A percentile compares a stretch with the other conserved stretches of the same genome.
Conservation (phyloP, 2,888 invertebrate genomes). For the Aromia moschata region DNA sequence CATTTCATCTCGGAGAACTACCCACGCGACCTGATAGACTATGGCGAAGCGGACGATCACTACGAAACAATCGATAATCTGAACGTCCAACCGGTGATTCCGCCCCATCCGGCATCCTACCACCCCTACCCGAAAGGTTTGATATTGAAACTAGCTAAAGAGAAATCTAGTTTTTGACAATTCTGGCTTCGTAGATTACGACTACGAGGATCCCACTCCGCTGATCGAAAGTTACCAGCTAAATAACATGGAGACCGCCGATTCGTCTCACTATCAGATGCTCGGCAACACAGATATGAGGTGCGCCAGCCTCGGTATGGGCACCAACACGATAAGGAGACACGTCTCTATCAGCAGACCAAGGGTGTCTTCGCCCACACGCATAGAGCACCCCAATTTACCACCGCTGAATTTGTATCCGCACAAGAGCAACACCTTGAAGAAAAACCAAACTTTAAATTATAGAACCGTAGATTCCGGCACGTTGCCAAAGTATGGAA, state of each 20-base stretch:
- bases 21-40: constrained; percentile 66
- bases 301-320: constrained; percentile 63
- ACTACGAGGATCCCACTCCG: constrained; percentile 82
- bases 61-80: constrained; percentile 74
- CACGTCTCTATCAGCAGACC: constrained; percentile 65
- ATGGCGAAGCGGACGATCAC: constrained; percentile 70
- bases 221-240: constrained; percentile 77
- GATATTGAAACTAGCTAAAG: constrained; percentile 36
- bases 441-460: constrained; percentile 48
- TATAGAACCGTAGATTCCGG: constrained; percentile 52
- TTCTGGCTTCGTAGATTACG: constrained; percentile 80
- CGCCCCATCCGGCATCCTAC: constrained; percentile 22
- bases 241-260: constrained; percentile 67
- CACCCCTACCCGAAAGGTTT: constrained; percentile 37
- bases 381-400: constrained; percentile 83
- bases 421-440: constrained; percentile 53
- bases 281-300: constrained; percentile 60
- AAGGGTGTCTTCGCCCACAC: constrained; percentile 80
- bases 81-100: constrained; percentile 38
- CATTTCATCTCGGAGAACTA: constrained; percentile 78
- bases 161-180: constrained; percentile 69
- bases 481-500: constrained; percentile 53
- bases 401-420: constrained; percentile 79
- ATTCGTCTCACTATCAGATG: constrained; percentile 61
- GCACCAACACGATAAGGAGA: constrained; percentile 65